Evolutionary conservation across 1,140 invertebrate genomes (phyloP), one percentile per base, ranked within the genome.

Genomic region (Ditylenchus dipsaci): DNA sequence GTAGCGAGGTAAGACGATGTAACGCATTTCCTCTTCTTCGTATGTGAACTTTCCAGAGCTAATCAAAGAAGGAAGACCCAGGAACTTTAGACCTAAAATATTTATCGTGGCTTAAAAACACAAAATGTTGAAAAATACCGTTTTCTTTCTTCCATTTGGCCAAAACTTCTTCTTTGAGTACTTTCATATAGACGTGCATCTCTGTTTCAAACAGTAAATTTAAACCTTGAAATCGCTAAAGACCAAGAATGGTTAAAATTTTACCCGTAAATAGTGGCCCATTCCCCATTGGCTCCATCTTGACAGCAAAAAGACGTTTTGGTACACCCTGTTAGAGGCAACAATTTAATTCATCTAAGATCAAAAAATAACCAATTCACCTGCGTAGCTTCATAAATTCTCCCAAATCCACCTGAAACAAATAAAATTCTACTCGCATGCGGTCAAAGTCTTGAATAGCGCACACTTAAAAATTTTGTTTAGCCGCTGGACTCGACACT

Each of bases 211-310:
- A n/a, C n/a, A n/a, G n/a, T n/a, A n/a, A n/a, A n/a, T n/a, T n/a
- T n/a, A n/a, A n/a, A n/a, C n/a, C n/a, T n/a, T n/a, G n/a, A n/a
- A n/a, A n/a, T n/a, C n/a, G n/a, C n/a, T n/a, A n/a, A n/a, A n/a
- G n/a, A n/a, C n/a, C n/a, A n/a, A n/a, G n/a, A n/a, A n/a, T n/a
- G n/a, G n/a, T n/a, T n/a, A n/a, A n/a, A n/a, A n/a, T n/a, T n/a
- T n/a, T n/a, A n/a, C n/a, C n/a, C n/a, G 71, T 77, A 63, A 78
- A 76, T 1, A 78, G 66, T 15, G 77, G 77, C 23, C 77, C 77
- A 58, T 78, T 78, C 0, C 56, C 69, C 11, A 57, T 38, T 27
- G 77, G 77, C 65, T 78, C 77, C 45, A 78, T 74, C 60, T 78
- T 78, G 38, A 78, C 63, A 11, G 76, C 78, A 27, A 78, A 64